phyloP scores from a whole-genome alignment of 1,140 invertebrate species.

The Thalassaphorura encarpata region DNA sequence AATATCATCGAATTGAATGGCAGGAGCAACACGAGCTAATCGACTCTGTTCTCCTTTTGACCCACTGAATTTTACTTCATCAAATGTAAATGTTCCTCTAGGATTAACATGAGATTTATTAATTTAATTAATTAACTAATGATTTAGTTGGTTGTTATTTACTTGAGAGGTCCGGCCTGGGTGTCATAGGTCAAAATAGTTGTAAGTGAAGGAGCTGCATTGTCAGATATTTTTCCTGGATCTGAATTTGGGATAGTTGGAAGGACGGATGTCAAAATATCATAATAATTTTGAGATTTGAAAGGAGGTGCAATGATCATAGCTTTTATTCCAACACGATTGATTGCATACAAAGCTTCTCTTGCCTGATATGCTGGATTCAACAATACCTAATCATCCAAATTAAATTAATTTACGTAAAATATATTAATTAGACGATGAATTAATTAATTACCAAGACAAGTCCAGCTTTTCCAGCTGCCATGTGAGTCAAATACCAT shows the following conservation, averaged over 20 bases:
- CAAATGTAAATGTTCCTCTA: constrained; percentile 19
- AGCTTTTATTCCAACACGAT: constrained; percentile 63
- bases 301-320: constrained; percentile 56
- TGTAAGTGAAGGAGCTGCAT: constrained; percentile 9
- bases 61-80: constrained; percentile 15
- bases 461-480: constrained; percentile 67
- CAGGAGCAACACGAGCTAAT: not conserved
- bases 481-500: constrained; percentile 70
- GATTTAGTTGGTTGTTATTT: too few species aligned
- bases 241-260: constrained; percentile 30
- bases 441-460: constrained; percentile 55
- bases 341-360: constrained; percentile 69
- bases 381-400: constrained; percentile 53
- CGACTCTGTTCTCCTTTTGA: not conserved
- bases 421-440: not conserved
- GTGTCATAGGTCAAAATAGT: too few species aligned
- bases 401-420: constrained; percentile 4
- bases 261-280: constrained; percentile 46
- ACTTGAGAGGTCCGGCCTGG: constrained; percentile 16
- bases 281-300: constrained; percentile 60
- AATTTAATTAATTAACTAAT: too few species aligned
- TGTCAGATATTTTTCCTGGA: constrained; percentile 18
- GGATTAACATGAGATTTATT: not conserved
- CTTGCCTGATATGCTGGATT: constrained; percentile 69
- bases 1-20: constrained; percentile 26